phyloP scores from a whole-genome alignment of 2,113 vertebrate species.

The Callopanchax toddi region DNA sequence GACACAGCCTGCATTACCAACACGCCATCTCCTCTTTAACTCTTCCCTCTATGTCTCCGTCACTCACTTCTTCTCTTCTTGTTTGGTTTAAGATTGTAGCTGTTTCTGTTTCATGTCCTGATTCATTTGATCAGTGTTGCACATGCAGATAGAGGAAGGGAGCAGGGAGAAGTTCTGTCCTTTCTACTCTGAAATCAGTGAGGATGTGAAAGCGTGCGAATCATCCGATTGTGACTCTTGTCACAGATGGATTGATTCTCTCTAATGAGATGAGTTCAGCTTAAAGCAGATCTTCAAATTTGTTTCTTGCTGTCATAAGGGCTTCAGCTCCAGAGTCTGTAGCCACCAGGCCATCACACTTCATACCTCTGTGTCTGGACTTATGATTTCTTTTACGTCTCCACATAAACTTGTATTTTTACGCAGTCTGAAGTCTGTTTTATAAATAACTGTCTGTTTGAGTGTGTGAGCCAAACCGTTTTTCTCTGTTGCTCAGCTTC shows the following conservation, averaged over 20 bases:
- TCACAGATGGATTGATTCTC: constrained; percentile 72
- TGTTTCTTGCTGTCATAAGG: constrained; percentile 25
- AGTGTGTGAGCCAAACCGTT: constrained; percentile 19
- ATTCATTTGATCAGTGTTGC: not conserved
- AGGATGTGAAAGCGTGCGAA: constrained; percentile 74
- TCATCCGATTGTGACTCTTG: constrained; percentile 57
- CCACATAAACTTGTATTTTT: not conserved
- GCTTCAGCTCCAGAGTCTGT: constrained; percentile 1
- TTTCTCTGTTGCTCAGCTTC: constrained; percentile 20
- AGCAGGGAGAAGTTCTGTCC: constrained; percentile 33
- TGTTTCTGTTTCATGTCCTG: not conserved
- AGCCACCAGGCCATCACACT: constrained; percentile 3
- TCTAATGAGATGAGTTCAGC: constrained; percentile 65
- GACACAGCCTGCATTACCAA: constrained; percentile 27
- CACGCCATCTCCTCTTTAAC: not conserved
- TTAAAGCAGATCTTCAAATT: constrained; percentile 56
- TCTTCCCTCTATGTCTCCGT: not conserved
- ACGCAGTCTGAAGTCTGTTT: not conserved
- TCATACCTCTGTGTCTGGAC: not conserved
- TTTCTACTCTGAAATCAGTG: constrained; percentile 33
- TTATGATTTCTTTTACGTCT: too few species aligned
- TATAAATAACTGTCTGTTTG: constrained; percentile 2
- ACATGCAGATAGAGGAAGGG: constrained; percentile 45
- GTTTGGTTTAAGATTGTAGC: not conserved
- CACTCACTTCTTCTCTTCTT: not conserved